Evolutionary conservation across 2,888 invertebrate genomes (phyloP).

Genomic region (Brachypalpus laphriformis): DNA sequence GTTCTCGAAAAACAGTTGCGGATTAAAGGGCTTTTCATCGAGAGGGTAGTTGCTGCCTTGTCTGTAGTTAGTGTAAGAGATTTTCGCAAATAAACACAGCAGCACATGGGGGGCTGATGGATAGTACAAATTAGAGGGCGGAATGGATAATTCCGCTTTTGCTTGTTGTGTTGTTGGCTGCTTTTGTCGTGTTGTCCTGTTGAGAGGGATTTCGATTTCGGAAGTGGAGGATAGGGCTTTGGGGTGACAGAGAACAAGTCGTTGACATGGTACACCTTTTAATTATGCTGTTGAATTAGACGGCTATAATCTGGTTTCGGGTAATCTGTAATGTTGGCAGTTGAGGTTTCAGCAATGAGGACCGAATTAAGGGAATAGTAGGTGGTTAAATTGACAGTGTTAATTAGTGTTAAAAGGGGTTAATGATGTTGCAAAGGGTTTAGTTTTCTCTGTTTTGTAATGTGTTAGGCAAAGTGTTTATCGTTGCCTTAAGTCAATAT

Average conservation of each 20-base stretch:
- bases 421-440: neutral
- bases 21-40: conserved; percentile 45
- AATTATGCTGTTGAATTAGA: conserved; percentile 65
- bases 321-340: conserved; percentile 44
- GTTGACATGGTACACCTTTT: conserved; percentile 68
- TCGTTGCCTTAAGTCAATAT: too few species aligned
- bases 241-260: conserved; percentile 53
- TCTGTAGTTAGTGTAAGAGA: neutral
- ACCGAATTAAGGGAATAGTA: neutral
- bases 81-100: neutral
- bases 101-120: conserved; percentile 42
- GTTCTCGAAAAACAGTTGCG: conserved; percentile 41
- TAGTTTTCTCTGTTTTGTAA: neutral
- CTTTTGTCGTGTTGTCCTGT: conserved; percentile 18
- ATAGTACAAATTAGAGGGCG: conserved; percentile 56
- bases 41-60: neutral
- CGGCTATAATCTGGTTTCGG: conserved; percentile 51
- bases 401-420: conserved; percentile 1
- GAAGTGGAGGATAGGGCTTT: neutral
- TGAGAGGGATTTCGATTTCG: conserved; percentile 51
- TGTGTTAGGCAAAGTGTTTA: neutral
- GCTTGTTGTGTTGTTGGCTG: conserved; percentile 13
- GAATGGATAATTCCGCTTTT: conserved; percentile 26
- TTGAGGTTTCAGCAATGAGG: conserved; percentile 43
- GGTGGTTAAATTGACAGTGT: conserved; percentile 6